Conservation (phyloP, 2,797 vertebrate species). For the Hemibagrus guttatus region DNA sequence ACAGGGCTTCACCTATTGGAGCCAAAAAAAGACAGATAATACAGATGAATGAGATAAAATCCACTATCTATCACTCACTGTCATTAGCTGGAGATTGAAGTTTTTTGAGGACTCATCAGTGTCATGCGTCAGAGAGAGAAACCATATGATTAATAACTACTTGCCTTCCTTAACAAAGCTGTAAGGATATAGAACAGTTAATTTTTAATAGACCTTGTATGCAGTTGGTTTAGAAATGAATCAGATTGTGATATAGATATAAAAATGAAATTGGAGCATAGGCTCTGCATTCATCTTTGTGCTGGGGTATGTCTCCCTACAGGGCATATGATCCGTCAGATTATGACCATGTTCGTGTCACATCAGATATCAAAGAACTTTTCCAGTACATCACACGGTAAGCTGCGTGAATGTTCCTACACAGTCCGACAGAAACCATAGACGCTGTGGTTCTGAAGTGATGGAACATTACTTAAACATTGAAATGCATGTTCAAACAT, state of each 20-base stretch:
- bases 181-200: not conserved
- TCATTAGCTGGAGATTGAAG: not conserved
- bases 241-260: not conserved
- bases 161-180: not conserved
- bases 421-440: slow-evolving; percentile 15
- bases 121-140: not conserved
- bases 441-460: not conserved
- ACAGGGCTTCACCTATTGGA: too few species aligned
- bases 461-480: not conserved
- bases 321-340: slow-evolving; percentile 84
- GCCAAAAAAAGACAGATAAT: not conserved
- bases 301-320: slow-evolving; percentile 10
- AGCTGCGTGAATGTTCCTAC: slow-evolving; percentile 29
- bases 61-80: not conserved
- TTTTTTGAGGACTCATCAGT: too few species aligned
- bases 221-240: not conserved
- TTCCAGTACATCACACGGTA: slow-evolving; percentile 94
- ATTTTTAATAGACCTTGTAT: not conserved
- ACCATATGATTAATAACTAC: not conserved
- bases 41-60: slow-evolving; percentile 1
- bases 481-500: not conserved
- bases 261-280: not conserved
- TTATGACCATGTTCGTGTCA: slow-evolving; percentile 87
- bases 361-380: slow-evolving; percentile 87
- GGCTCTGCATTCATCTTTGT: not conserved